Percentiles rank a stretch among this genome's conserved stretches.
Evolutionary conservation across 2,113 vertebrate species (phyloP).

Genomic region (Ploceus nigricollis): DNA sequence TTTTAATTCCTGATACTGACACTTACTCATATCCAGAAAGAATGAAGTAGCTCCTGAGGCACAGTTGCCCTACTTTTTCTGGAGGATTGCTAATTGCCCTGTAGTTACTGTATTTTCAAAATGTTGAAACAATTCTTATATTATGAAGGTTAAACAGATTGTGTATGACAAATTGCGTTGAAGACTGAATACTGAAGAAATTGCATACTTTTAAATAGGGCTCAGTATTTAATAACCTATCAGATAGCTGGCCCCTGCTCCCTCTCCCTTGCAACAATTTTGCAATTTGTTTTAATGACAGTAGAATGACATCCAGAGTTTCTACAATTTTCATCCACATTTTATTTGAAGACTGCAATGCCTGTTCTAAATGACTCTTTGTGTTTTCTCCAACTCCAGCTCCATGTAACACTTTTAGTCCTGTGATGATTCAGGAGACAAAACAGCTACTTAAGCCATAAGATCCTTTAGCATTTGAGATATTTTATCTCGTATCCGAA

Average conservation of each 20-base stretch:
- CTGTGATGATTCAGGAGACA: neutral
- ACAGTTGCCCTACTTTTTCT: neutral
- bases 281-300: neutral
- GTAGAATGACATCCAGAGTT: neutral
- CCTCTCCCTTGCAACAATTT: neutral
- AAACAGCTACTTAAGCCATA: neutral
- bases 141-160: neutral
- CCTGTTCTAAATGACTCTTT: neutral
- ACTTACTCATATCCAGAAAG: slow-evolving; percentile 3
- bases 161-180: neutral
- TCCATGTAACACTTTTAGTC: neutral
- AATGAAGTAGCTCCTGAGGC: neutral
- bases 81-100: neutral
- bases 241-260: neutral
- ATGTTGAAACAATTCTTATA: neutral
- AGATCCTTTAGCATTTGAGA: neutral
- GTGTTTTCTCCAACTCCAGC: neutral
- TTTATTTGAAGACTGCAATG: neutral
- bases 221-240: neutral
- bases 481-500: neutral
- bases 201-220: neutral
- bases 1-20: neutral
- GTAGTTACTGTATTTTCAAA: neutral
- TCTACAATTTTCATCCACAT: neutral
- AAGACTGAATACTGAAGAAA: neutral